A percentile compares a stretch with the other conserved stretches of the same genome.
These are phyloP conservation scores for Dinomys branickii DNA, from an alignment of 2,113 vertebrate species.

Conservation along the genomic window DNA sequence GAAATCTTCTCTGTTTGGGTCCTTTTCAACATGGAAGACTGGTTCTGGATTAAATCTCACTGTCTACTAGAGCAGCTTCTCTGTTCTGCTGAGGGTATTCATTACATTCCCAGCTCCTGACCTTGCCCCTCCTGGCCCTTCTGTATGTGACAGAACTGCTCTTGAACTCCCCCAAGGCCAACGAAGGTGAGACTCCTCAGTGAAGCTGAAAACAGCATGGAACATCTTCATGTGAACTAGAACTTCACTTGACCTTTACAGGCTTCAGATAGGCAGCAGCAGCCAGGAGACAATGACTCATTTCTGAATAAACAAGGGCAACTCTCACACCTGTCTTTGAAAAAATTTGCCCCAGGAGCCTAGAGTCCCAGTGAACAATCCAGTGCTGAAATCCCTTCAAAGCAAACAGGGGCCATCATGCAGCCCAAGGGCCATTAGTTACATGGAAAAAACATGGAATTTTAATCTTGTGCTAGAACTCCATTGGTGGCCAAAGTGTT, in stretches of 20 bases:
- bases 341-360: background rate
- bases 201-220: background rate
- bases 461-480: background rate
- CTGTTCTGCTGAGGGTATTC: background rate
- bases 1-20: background rate
- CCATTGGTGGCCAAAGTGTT: background rate
- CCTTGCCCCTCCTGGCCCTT: background rate
- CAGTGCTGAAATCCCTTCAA: constrained; percentile 31
- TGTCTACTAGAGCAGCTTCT: background rate
- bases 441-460: background rate
- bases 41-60: background rate
- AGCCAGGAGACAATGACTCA: constrained; percentile 40
- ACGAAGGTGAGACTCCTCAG: background rate
- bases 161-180: background rate
- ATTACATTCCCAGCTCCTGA: background rate
- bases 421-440: background rate
- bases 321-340: constrained; percentile 45
- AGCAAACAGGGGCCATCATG: background rate
- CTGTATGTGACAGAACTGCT: background rate
- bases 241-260: constrained; percentile 7
- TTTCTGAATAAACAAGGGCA: constrained; percentile 36
- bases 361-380: background rate
- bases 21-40: background rate
- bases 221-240: constrained; percentile 17
- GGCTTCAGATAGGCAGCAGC: background rate